A percentile compares a stretch with the other conserved stretches of the same genome.
Conservation (phyloP, 2,797 vertebrate species). For the Momotus momota region DNA sequence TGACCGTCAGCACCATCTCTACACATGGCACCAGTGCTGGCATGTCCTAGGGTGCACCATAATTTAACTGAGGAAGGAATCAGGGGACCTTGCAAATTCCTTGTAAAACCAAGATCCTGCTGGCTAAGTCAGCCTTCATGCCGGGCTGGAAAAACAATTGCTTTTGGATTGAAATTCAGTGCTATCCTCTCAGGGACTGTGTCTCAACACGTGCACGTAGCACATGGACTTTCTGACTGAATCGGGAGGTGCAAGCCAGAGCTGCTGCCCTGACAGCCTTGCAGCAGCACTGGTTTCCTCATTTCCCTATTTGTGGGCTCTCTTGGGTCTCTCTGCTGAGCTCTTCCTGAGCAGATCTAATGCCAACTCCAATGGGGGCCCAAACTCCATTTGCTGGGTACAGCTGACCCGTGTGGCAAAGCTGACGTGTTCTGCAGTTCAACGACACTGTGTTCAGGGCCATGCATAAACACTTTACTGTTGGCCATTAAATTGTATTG, state of each 20-base stretch:
- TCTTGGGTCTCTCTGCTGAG: not conserved
- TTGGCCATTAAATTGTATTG: conserved; percentile 65
- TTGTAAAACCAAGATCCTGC: not conserved
- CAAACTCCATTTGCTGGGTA: not conserved
- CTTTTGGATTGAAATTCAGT: not conserved
- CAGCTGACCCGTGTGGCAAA: accelerated
- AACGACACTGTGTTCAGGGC: not conserved
- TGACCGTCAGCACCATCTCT: not conserved
- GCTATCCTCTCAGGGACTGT: not conserved
- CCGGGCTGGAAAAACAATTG: not conserved
- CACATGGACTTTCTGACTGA: accelerated
- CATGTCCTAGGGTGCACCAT: not conserved
- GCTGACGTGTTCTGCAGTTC: not conserved
- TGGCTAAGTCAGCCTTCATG: not conserved
- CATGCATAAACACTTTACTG: conserved; percentile 51
- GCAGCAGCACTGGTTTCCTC: not conserved
- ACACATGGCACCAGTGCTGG: not conserved
- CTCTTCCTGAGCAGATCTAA: not conserved
- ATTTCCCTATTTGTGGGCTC: accelerated
- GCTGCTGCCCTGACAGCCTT: not conserved
- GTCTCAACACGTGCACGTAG: accelerated
- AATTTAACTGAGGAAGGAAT: not conserved
- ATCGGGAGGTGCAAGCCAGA: not conserved
- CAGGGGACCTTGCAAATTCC: not conserved
- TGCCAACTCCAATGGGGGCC: not conserved